A percentile compares a stretch with the other conserved stretches of the same genome.
Evolutionary conservation across 2,888 invertebrate species (phyloP).

Genomic region (Aphodius granarius): DNA sequence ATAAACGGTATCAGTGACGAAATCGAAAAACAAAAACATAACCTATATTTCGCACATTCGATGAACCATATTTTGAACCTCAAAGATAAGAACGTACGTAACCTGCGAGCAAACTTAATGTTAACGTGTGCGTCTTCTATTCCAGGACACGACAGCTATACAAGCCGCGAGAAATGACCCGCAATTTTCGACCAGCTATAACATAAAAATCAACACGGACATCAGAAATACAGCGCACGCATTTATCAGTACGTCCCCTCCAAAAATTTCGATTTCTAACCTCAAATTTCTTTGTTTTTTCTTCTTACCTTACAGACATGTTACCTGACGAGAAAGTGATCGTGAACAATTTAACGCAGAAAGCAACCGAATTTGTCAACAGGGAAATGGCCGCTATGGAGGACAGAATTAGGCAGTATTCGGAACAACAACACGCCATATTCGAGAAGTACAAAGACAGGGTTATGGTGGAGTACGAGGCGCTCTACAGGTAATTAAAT

Average conservation of each 20-base stretch:
- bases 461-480: conserved; percentile 72
- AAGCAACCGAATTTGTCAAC: conserved; percentile 69
- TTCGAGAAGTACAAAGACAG: conserved; percentile 73
- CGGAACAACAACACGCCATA: conserved; percentile 73
- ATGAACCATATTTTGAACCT: too few relatives aligned
- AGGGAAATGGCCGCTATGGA: conserved; percentile 72
- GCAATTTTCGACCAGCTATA: conserved; percentile 6
- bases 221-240: neutral
- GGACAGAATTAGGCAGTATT: conserved; percentile 73
- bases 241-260: neutral
- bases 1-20: too few relatives aligned
- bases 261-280: neutral
- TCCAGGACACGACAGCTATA: conserved; percentile 1
- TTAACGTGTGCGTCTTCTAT: neutral
- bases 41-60: too few relatives aligned
- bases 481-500: conserved; percentile 61
- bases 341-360: conserved; percentile 64
- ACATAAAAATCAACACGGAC: conserved; percentile 3
- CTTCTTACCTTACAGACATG: conserved; percentile 46
- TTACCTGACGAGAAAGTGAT: conserved; percentile 59
- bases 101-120: conserved; percentile 58
- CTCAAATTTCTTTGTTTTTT: neutral
- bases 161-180: neutral
- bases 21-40: too few relatives aligned
- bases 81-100: conserved; percentile 59